phyloP scores from a whole-genome alignment of 2,888 invertebrate species.

The Drosophila gaucha region DNA sequence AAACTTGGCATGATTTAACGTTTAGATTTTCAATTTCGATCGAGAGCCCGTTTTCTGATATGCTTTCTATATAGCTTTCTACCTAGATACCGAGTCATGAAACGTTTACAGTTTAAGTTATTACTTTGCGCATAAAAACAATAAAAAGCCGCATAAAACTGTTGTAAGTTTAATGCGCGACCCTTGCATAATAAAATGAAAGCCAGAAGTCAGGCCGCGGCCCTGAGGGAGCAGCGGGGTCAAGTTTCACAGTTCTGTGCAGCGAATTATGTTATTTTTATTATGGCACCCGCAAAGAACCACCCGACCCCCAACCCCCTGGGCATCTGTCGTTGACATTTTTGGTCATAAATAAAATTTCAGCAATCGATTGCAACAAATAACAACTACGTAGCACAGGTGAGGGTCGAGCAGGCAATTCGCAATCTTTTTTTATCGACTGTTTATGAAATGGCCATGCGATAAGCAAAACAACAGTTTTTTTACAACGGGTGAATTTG shows the following conservation, averaged over 20 bases:
- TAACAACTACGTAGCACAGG: slow-evolving; percentile 26
- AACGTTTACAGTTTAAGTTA: slow-evolving; percentile 38
- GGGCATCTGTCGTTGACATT: slow-evolving; percentile 47
- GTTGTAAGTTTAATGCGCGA: slow-evolving; percentile 30
- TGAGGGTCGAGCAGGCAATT: slow-evolving; percentile 23
- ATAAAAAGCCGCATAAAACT: slow-evolving; percentile 57
- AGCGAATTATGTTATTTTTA: slow-evolving; percentile 58
- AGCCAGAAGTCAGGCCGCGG: slow-evolving; percentile 41
- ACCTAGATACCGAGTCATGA: slow-evolving; percentile 27
- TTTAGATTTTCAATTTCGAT: slow-evolving; percentile 70
- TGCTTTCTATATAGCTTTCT: slow-evolving; percentile 15
- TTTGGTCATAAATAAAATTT: slow-evolving; percentile 63
- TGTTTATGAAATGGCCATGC: slow-evolving; percentile 28
- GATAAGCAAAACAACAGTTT: slow-evolving; percentile 38
- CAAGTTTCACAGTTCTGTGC: slow-evolving; percentile 17
- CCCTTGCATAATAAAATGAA: slow-evolving; percentile 64
- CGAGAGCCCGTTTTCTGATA: slow-evolving; percentile 23
- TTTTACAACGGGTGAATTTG: slow-evolving; percentile 23
- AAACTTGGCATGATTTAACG: slow-evolving; percentile 55
- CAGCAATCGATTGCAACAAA: slow-evolving; percentile 50
- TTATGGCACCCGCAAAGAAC: slow-evolving; percentile 40
- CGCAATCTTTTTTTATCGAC: slow-evolving; percentile 41
- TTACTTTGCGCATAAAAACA: slow-evolving; percentile 44
- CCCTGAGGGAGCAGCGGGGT: slow-evolving; percentile 20
- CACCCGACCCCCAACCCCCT: background rate